Conservation (phyloP, 2,113 vertebrate species). For the Chloropsis cyanopogon region DNA sequence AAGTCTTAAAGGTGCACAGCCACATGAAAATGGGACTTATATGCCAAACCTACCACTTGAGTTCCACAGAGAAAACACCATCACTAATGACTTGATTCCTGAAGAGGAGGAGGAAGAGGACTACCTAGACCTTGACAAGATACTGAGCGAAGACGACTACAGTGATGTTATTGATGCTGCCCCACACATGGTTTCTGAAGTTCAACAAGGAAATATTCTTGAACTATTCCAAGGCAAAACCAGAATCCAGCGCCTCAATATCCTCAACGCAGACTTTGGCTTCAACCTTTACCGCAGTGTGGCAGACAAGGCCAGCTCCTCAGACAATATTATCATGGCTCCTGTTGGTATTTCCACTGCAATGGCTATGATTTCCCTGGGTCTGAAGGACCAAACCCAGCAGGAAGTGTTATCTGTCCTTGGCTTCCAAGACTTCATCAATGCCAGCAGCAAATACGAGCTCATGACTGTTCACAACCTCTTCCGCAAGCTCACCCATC, state of each 20-base stretch:
- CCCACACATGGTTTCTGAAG: slow-evolving; percentile 76
- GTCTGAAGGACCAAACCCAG: slow-evolving; percentile 77
- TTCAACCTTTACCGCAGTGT: slow-evolving; percentile 89
- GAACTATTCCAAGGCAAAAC: slow-evolving; percentile 88
- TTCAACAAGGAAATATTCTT: slow-evolving; percentile 80
- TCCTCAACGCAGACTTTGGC: slow-evolving; percentile 87
- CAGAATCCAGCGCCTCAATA: slow-evolving; percentile 90
- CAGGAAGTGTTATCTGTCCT: slow-evolving; percentile 81
- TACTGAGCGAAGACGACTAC: slow-evolving; percentile 84
- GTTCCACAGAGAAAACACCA: slow-evolving; percentile 90
- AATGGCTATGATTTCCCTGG: slow-evolving; percentile 93
- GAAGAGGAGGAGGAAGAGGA: slow-evolving; percentile 80
- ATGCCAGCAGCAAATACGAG: slow-evolving; percentile 89
- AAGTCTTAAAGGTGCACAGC: slow-evolving; percentile 23
- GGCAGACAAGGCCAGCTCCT: slow-evolving; percentile 77
- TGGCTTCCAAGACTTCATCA: slow-evolving; percentile 88
- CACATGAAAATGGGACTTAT: background rate
- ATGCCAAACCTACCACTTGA: slow-evolving; percentile 73
- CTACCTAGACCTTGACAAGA: slow-evolving; percentile 88
- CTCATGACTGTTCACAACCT: slow-evolving; percentile 89
- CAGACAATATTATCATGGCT: slow-evolving; percentile 89
- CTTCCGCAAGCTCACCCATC: slow-evolving; percentile 91
- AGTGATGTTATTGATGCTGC: slow-evolving; percentile 84
- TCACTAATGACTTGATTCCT: slow-evolving; percentile 85
- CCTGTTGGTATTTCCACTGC: slow-evolving; percentile 93